Percentiles rank a stretch among this genome's conserved stretches.
phyloP scores from a whole-genome alignment of 2,797 vertebrate genomes.

The Mus minutoides region DNA sequence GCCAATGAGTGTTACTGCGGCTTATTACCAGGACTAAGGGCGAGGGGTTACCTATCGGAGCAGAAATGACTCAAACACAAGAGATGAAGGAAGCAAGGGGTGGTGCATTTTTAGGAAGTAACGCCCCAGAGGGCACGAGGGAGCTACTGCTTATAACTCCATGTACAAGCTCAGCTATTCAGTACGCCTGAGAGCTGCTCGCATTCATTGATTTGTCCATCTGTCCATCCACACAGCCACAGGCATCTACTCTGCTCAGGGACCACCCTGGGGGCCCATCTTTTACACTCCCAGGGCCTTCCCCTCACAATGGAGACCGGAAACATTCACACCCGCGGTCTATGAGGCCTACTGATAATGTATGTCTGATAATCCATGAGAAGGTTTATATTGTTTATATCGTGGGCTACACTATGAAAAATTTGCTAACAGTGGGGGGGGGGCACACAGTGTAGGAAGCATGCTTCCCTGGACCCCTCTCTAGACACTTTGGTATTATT shows the following conservation, averaged over 20 bases:
- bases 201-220: fast-evolving
- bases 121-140: not conserved
- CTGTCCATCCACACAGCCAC: not conserved
- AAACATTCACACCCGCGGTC: not conserved
- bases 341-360: not conserved
- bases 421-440: not conserved
- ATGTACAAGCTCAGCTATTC: not conserved
- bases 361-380: not conserved
- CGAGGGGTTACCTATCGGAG: not conserved
- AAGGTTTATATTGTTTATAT: not conserved
- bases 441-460: not conserved
- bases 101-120: not conserved
- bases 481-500: not conserved
- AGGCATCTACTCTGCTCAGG: not conserved
- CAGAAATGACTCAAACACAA: not conserved
- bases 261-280: not conserved
- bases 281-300: not conserved
- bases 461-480: not conserved
- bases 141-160: not conserved
- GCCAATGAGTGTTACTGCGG: not conserved
- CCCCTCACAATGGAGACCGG: not conserved
- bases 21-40: not conserved
- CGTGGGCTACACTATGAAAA: not conserved
- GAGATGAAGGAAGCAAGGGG: not conserved
- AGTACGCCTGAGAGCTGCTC: not conserved